Base-by-base conservation (phyloP, 2,113 vertebrate species). In the Oriolus oriolus region DNA sequence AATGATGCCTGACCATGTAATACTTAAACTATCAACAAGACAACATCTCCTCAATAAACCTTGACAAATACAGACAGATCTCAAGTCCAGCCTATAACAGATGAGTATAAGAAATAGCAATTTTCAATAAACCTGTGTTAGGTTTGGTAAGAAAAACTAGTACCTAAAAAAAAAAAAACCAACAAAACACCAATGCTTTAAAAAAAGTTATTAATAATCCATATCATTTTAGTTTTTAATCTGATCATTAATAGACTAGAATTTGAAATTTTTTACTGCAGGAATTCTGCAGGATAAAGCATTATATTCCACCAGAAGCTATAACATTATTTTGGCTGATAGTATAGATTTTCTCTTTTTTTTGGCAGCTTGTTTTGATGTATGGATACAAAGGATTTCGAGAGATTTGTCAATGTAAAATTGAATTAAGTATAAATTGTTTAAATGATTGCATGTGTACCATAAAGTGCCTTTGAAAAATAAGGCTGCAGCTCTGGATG, bases 391-490 rank as follows among this genome's bases (percentile, higher is more conserved):
- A 75, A 92, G 53, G 59, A 50, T 94, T 93, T 84, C 44, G 50
- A 93, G 76, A 80, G 71, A 89, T 92, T 75, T 82, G 71, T 87
- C 92, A 89, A 37, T n/a, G 74, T 45, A 87, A 94, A 92, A 92
- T 3, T 35, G 64, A 78, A 73, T 84, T 68, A 93, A 14, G 39
- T 6, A 26, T 1, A 60, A 92, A 93, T 74, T 84, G 82, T 73
- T 94, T 95, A 90, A 95, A 88, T 73, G 80, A 84, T 78, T 91
- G 56, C 22, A n/a, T 33, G 59, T 15, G 45, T n/a, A 76, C 65
- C 73, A 47, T 19, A 52, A 94, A 94, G 52, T 27, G 68, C 83
- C 56, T 96, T 75, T 94, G 94, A 91, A 84, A 90, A 97, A 96
- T 83, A 88, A 74, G 84, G 73, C 70, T 70, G 14, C 66, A 75